These are phyloP conservation scores for Todiramphus saurophagus DNA, from an alignment of 2,113 vertebrate genomes.

Conservation along the genomic window DNA sequence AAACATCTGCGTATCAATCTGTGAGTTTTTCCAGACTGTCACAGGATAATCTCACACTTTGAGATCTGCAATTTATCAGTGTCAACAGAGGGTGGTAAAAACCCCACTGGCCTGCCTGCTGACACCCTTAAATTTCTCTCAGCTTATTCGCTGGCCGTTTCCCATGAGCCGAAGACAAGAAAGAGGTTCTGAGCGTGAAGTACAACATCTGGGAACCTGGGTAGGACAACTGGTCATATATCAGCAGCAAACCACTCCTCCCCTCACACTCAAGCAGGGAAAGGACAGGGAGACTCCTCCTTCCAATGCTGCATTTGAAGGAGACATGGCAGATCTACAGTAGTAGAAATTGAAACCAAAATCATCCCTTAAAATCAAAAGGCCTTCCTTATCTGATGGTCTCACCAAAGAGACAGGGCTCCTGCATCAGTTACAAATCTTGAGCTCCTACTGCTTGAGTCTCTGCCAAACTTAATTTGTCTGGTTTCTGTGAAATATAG, in stretches of 20 bases:
- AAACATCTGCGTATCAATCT: neutral
- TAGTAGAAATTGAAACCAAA: neutral
- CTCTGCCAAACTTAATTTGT: conserved; percentile 30
- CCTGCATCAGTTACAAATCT: neutral
- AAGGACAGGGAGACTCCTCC: neutral
- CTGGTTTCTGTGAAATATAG: neutral
- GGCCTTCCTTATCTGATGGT: neutral
- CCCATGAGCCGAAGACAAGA: neutral
- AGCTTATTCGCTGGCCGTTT: neutral
- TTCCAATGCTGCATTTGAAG: neutral
- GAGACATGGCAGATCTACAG: neutral
- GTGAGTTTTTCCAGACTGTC: neutral
- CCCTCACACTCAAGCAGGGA: neutral
- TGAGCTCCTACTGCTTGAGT: neutral
- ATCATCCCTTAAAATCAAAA: neutral
- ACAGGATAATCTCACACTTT: neutral
- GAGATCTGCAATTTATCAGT: neutral
- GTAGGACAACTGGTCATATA: neutral
- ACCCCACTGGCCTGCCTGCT: neutral
- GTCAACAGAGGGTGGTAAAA: neutral
- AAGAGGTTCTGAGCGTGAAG: fast-evolving
- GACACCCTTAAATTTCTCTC: neutral
- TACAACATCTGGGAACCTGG: neutral
- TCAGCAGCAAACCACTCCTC: neutral
- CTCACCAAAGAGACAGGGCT: neutral